Evolutionary conservation across 37 sponge, comb jelly and placozoan species (phyloP).

Genomic region (Beroe forskalii): DNA sequence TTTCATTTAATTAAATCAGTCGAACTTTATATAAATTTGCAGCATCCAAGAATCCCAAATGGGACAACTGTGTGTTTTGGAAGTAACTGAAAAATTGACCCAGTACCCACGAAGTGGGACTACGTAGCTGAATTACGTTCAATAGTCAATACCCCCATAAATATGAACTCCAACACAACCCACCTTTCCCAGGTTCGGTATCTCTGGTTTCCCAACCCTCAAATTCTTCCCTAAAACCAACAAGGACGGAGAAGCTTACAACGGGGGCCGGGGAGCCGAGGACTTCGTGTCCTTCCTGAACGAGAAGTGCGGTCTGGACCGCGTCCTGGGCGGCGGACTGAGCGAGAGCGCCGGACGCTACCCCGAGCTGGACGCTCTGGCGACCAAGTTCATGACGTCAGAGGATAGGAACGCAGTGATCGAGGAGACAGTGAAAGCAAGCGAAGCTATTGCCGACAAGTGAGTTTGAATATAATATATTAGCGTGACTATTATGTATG

Average conservation of each 20-base stretch:
- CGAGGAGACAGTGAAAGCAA: not conserved
- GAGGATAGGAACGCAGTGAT: slow-evolving; percentile 6
- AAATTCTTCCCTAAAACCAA: slow-evolving; percentile 91
- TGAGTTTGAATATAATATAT: no score
- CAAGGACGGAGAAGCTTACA: slow-evolving; percentile 90
- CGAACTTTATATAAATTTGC: no score
- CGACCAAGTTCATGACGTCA: slow-evolving; percentile 14
- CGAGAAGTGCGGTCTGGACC: slow-evolving; percentile 72
- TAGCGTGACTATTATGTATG: not conserved
- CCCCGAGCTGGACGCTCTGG: not conserved
- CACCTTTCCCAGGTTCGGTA: slow-evolving; percentile 72
- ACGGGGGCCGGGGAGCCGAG: slow-evolving; percentile 70
- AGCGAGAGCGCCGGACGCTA: not conserved
- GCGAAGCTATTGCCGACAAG: not conserved
- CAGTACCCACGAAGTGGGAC: no score
- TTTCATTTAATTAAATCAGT: no score
- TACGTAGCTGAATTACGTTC: no score
- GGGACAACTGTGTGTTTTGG: no score
- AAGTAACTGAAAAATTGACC: no score
- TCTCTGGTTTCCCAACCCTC: slow-evolving; percentile 92
- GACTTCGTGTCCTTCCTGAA: slow-evolving; percentile 85
- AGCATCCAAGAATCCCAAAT: no score
- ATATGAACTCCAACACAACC: no score
- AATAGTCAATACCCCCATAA: no score
- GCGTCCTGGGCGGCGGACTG: slow-evolving; percentile 6